Percentiles rank a stretch among this genome's conserved stretches.
Evolutionary conservation across 2,797 vertebrate species (phyloP).

Genomic region (Steatocranus sp.): DNA sequence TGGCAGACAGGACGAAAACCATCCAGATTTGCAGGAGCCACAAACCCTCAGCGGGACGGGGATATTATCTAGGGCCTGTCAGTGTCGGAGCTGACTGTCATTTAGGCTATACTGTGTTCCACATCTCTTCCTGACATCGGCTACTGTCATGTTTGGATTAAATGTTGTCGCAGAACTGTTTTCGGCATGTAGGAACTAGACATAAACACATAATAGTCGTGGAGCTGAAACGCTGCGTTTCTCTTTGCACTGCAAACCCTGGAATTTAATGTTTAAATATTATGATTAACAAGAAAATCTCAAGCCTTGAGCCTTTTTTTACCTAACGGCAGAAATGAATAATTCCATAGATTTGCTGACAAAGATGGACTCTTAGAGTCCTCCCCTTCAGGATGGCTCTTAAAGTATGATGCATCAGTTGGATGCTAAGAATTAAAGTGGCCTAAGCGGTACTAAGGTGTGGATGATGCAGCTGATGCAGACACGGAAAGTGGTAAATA

Average conservation of each 20-base stretch:
- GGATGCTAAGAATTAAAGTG: neutral
- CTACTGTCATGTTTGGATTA: constrained; percentile 51
- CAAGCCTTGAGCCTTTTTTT: neutral
- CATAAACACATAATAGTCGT: neutral
- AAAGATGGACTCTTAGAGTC: neutral
- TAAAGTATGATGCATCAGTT: neutral
- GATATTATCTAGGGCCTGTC: constrained; percentile 59
- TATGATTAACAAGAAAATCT: neutral
- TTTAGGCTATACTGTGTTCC: constrained; percentile 25
- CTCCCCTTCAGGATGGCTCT: neutral
- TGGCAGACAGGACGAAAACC: constrained; percentile 47
- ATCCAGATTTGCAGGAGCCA: constrained; percentile 49
- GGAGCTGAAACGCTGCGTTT: neutral
- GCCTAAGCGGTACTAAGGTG: neutral
- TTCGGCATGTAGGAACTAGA: neutral
- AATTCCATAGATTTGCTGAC: neutral
- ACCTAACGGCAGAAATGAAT: neutral
- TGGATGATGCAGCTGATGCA: neutral
- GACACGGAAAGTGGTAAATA: neutral
- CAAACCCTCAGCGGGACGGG: constrained; percentile 25
- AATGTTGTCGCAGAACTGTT: neutral
- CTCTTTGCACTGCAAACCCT: neutral
- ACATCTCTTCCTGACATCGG: constrained; percentile 24
- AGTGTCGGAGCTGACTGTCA: constrained; percentile 47
- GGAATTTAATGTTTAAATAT: neutral